phyloP scores from a whole-genome alignment of 2,888 invertebrate species.

The Halocaridina rubra region DNA sequence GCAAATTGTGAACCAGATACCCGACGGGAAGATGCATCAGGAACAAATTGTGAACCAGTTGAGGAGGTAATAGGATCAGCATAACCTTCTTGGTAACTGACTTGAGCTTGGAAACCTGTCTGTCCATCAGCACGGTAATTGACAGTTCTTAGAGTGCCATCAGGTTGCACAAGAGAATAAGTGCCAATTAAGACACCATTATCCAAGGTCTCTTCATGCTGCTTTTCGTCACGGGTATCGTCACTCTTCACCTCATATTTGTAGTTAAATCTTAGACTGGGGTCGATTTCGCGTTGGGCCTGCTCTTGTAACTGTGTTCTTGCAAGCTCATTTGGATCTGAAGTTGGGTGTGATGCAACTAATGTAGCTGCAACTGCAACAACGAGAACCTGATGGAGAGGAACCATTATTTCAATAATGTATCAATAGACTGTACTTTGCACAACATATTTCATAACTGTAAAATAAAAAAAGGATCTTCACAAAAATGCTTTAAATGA shows the following conservation, averaged over 20 bases:
- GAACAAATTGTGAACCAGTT: background rate
- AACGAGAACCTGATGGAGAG: background rate
- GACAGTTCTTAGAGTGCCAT: slow-evolving; percentile 29
- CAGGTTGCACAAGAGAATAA: slow-evolving; percentile 46
- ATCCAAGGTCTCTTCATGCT: slow-evolving; percentile 29
- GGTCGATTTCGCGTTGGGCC: background rate
- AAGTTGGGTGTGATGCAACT: background rate
- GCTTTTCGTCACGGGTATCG: slow-evolving; percentile 46
- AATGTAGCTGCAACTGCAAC: background rate
- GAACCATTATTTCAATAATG: no score
- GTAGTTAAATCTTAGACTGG: slow-evolving; percentile 30
- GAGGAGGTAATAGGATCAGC: background rate
- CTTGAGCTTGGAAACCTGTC: slow-evolving; percentile 47
- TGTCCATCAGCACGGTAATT: slow-evolving; percentile 33
- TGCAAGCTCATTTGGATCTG: background rate
- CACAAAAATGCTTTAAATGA: no score
- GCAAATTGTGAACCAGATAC: background rate
- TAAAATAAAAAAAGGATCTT: no score
- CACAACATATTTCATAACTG: no score
- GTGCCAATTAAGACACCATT: slow-evolving; percentile 40
- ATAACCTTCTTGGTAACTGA: slow-evolving; percentile 2
- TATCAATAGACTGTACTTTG: no score
- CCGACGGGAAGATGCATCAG: background rate
- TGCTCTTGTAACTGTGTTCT: background rate
- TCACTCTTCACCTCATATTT: slow-evolving; percentile 21